Evolutionary conservation across 1,140 invertebrate genomes (phyloP), one percentile per base, ranked within the genome.

Genomic region (Hormaphis cornu): DNA sequence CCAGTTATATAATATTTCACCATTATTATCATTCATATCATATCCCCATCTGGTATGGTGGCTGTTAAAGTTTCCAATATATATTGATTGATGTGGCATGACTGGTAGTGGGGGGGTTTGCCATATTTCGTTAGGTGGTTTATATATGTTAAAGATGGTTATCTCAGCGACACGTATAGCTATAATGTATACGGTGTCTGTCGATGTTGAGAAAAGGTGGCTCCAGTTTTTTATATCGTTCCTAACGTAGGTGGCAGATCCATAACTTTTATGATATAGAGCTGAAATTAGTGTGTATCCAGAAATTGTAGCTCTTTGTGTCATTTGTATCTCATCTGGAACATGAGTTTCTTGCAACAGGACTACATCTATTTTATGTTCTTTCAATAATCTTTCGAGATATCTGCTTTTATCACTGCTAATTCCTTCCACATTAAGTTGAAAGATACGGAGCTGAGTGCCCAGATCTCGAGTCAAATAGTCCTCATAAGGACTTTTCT

Each of bases 131-230:
- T 33, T 16, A 40, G 70, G 70, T 44, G 61, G 44, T 40, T 71
- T 71, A 50, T 71, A 71, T n/a, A 69, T 50, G 44, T 69, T 71
- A 9, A 28, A 7, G 16, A 71, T 71, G 10, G 16, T 37, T 22
- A 52, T 40, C 10, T 50, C 40, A 50, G 12, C 18, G n/a, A 71
- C 30, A 14, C 44, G 24, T 28, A 71, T 30, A 42, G 26, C 30
- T 14, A 71, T 33, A 30, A 46, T 48, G 30, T 59, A 50, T 53
- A 56, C 53, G 26, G 22, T 50, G 53, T 69, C 10, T 18, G 12
- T 30, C 16, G n/a, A 24, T 24, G 33, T 37, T 33, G 54, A 77
- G 74, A 61, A 76, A 74, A 56, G 76, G 76, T 12, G 78, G 74
- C 35, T 70, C 44, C 3, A 73, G 72, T 46, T 78, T 2, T 69